These are phyloP conservation scores for Hiodon tergisus DNA, from an alignment of 2,113 vertebrate genomes.

Conservation along the genomic window DNA sequence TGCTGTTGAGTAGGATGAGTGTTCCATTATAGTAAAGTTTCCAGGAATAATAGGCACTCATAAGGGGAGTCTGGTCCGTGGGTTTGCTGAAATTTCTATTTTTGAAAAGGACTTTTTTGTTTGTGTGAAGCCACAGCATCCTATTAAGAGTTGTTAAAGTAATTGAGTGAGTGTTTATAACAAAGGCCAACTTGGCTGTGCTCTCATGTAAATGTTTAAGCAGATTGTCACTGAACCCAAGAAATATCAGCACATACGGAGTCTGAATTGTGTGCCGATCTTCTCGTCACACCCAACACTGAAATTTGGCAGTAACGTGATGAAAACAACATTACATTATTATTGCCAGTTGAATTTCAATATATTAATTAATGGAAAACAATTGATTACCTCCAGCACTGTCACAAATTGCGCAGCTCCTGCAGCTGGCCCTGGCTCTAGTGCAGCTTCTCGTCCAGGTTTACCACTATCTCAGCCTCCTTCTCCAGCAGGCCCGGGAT, in stretches of 20 bases:
- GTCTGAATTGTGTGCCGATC: neutral
- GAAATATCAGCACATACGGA: neutral
- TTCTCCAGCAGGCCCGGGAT: conserved; percentile 72
- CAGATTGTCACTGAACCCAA: conserved; percentile 7
- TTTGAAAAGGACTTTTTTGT: conserved; percentile 54
- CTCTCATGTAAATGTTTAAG: neutral
- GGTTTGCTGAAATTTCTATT: conserved; percentile 57
- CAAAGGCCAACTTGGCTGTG: conserved; percentile 6
- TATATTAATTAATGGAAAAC: too few species aligned
- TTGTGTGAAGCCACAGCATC: conserved; percentile 56
- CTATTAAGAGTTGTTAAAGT: conserved; percentile 56
- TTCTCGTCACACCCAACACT: neutral
- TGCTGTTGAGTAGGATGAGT: conserved; percentile 55
- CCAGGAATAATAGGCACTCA: conserved; percentile 41
- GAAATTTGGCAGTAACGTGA: too few species aligned
- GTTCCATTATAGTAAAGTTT: conserved; percentile 50
- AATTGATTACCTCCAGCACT: conserved; percentile 38
- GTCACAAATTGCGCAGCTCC: conserved; percentile 71
- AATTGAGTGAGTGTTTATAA: conserved; percentile 45
- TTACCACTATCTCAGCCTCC: conserved; percentile 74
- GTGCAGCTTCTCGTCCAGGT: conserved; percentile 80
- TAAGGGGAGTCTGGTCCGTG: conserved; percentile 41
- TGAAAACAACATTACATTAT: too few species aligned
- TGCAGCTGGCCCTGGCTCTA: conserved; percentile 74
- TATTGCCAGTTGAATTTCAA: too few species aligned